Base-by-base conservation (phyloP, 2,113 vertebrate species). In the Myxocyprinus asiaticus region DNA sequence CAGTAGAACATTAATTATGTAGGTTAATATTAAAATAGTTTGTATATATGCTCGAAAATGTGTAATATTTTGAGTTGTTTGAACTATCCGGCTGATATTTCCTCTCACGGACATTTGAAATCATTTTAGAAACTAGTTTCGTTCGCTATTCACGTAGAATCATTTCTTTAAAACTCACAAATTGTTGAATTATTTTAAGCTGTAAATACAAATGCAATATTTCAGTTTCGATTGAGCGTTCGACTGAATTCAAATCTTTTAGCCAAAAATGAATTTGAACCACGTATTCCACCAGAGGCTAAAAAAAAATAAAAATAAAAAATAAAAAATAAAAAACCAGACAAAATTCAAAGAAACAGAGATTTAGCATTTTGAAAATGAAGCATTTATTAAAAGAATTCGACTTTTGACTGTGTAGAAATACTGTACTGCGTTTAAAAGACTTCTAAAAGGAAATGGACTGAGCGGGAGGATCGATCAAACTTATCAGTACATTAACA, bases 301-400 rank as follows among this genome's bases (percentile, higher is more conserved):
- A 7, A 14, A 58, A 3, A 3, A 6, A 7, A 7, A 12, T 10
- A 10, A 8, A 58, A 6, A 15, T 14, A 6, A 14, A 15, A 7
- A 7, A 4, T 6, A 58, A 6, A n/a, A 48, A 9, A 48, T 5
- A 48, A 69, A 68, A 43, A 58, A 62, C 51, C 64, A 63, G 76
- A 58, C 55, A 42, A 1, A 6, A 67, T 53, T 4, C 3, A 64
- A 64, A 71, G 3, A 11, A 70, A 75, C 3, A 56, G 14, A 48
- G 47, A 51, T 79, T 56, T 67, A 68, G 45, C 58, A 63, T 62
- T 76, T 76, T 75, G 45, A 79, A 84, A 79, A 82, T 50, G 55
- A 82, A 81, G 70, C 72, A 42, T 84, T 84, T 84, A 84, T 84
- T 84, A 76, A 65, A 78, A 79, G 76, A 81, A 78, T 51, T 61